Evolutionary conservation across 2,113 vertebrate genomes (phyloP).

Genomic region (Nannospalax galili): DNA sequence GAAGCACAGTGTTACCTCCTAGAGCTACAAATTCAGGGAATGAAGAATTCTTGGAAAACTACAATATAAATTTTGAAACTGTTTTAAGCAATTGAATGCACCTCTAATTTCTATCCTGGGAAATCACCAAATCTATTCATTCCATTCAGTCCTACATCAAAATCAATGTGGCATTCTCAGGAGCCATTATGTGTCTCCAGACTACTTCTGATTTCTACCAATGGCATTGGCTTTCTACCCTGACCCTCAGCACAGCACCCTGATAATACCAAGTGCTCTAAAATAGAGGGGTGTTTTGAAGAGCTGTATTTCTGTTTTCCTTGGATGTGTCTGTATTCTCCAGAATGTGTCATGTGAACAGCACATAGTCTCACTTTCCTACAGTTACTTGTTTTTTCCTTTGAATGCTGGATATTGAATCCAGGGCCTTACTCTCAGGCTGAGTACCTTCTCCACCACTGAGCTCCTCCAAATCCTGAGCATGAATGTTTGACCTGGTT

Average conservation of each 20-base stretch:
- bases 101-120: slow-evolving; percentile 16
- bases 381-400: neutral
- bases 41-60: neutral
- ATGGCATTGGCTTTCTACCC: neutral
- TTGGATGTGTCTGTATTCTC: neutral
- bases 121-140: neutral
- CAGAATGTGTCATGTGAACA: neutral
- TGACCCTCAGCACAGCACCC: rapidly evolving
- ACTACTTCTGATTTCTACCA: neutral
- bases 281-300: neutral
- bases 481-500: neutral
- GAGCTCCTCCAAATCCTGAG: neutral
- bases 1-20: neutral
- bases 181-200: neutral
- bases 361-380: neutral
- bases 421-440: neutral
- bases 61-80: neutral
- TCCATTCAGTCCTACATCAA: neutral
- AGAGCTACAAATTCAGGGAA: no score
- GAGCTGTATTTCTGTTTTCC: neutral
- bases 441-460: neutral
- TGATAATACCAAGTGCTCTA: neutral
- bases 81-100: neutral
- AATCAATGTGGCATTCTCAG: neutral
- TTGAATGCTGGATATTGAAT: neutral